Conservation (phyloP, 2,113 vertebrate species). For the Hippocampus mohnikei region DNA sequence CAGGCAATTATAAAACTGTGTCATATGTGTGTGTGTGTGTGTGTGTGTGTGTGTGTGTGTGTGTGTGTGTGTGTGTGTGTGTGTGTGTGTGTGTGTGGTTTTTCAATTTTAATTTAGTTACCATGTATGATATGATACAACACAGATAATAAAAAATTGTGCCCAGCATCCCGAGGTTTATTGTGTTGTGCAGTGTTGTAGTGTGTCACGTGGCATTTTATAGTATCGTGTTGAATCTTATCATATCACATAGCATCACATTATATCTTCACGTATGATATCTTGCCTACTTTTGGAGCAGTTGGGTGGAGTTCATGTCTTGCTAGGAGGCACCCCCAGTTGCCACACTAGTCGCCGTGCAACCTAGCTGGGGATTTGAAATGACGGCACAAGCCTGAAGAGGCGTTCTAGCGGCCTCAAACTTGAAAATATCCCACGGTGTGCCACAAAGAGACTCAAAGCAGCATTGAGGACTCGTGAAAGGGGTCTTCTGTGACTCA, state of each 20-base stretch:
- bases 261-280: not conserved
- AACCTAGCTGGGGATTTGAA: not conserved
- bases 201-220: not conserved
- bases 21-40: too few species aligned
- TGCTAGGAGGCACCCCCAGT: not conserved
- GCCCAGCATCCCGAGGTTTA: not conserved
- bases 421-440: not conserved
- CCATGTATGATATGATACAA: too few species aligned
- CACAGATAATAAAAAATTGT: not conserved
- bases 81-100: too few species aligned
- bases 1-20: too few species aligned
- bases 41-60: too few species aligned
- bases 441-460: not conserved
- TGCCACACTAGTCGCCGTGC: not conserved
- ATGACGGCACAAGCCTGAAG: not conserved
- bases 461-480: slow-evolving; percentile 2
- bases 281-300: not conserved
- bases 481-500: slow-evolving; percentile 40
- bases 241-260: not conserved
- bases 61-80: too few species aligned
- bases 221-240: not conserved
- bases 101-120: too few species aligned
- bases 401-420: not conserved
- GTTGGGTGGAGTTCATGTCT: not conserved
- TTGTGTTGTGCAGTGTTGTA: not conserved